Percentiles rank a stretch among this genome's conserved stretches.
phyloP scores from a whole-genome alignment of 2,113 vertebrate genomes.

The Hippocampus barbouri region DNA sequence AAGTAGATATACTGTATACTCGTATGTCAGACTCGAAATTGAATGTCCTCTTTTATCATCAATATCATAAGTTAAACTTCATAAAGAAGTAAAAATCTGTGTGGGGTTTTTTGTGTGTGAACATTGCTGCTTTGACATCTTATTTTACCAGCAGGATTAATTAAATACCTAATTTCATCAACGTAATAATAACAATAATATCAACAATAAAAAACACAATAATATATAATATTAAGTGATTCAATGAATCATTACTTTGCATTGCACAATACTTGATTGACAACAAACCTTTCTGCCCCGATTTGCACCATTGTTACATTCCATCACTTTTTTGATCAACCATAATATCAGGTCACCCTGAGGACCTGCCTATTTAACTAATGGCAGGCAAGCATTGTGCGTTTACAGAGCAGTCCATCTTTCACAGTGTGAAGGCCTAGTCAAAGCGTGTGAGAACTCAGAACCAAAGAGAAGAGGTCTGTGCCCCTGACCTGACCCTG shows the following conservation, averaged over 20 bases:
- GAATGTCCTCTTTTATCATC: too few relatives aligned
- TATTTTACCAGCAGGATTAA: background rate
- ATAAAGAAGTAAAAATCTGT: too few relatives aligned
- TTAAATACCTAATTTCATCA: background rate
- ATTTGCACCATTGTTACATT: slow-evolving; percentile 23
- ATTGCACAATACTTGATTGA: background rate
- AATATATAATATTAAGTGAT: background rate
- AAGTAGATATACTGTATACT: too few relatives aligned
- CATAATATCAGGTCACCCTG: slow-evolving; percentile 34
- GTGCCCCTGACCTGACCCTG: slow-evolving; percentile 70
- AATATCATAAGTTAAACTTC: too few relatives aligned
- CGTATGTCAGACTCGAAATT: too few relatives aligned
- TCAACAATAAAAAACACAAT: background rate
- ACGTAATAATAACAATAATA: background rate
- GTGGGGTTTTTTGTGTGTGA: too few relatives aligned
- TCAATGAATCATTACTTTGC: background rate
- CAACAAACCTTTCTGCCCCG: background rate
- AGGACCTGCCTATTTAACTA: slow-evolving; percentile 47
- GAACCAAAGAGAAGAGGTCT: slow-evolving; percentile 65
- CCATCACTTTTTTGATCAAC: slow-evolving; percentile 26
- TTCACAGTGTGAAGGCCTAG: slow-evolving; percentile 60
- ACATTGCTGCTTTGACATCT: background rate
- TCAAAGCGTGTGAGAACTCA: slow-evolving; percentile 61
- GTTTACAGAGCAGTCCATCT: slow-evolving; percentile 59
- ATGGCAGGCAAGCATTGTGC: slow-evolving; percentile 64